Base-by-base conservation (phyloP, 2,113 vertebrate genomes). In the Leiothrix lutea region DNA sequence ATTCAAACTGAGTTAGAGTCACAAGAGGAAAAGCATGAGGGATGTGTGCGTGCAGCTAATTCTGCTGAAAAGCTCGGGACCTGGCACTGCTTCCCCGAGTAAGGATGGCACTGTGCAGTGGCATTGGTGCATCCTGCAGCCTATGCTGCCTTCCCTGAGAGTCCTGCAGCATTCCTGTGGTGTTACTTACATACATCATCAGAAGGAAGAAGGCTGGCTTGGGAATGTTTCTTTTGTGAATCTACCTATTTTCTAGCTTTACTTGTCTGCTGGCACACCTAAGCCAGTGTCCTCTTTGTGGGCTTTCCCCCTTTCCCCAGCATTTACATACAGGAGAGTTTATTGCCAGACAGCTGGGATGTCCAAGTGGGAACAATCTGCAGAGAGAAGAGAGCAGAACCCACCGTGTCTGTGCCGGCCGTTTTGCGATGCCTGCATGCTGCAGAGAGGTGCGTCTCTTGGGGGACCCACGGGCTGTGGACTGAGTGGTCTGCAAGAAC, bases 391-490 rank as follows among this genome's bases (percentile, higher is more conserved):
- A 45, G n/a, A 48, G 47, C 0, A 0, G 33, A 31, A 65, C n/a
- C 51, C 0, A 2, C 28, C 0, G 0, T 19, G 11, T 64, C 21
- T 85, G 50, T 38, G 23, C 73, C 45, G 62, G 36, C 42, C 0
- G 0, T 64, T 82, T 58, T 65, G 64, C 5, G 8, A 45, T 65
- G 50, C 14, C 42, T 58, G 29, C 0, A 0, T 11, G 65, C 44
- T 93, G 56, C 80, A 66, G 69, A 78, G 53, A 72, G 24, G 29
- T 47, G 14, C 47, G 57, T 88, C 45, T n/a, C 51, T 78, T 4
- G 1, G 70, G 72, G 61, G 21, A 70, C 51, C 23, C 1, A 0
- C 5, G 70, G 42, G 44, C 31, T 81, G 28, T 26, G 35, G 28
- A n/a, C 38, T 0, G 14, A 69, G 31, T 15, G 23, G 18, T 72